Evolutionary conservation across 2,797 vertebrate genomes (phyloP), one percentile per base, ranked within the genome.

Genomic region (Characodon lateralis): DNA sequence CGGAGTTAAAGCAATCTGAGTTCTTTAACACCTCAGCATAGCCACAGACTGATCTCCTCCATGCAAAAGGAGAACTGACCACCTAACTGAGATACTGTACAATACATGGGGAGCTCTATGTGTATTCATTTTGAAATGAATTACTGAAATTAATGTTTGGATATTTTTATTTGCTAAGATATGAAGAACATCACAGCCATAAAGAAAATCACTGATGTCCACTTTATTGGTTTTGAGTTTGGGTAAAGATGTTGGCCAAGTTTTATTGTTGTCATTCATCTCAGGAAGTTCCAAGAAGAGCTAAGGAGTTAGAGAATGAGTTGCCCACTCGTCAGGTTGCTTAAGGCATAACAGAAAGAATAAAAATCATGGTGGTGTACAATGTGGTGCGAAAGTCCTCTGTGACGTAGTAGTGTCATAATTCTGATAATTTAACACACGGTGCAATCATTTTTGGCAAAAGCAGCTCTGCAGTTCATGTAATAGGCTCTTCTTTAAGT

Each of bases 261-360:
- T 84, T 83, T 83, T 79, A 80, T 72, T 73, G 77, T 85, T 72
- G 78, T 86, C 84, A 82, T 81, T 87, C 73, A 81, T 79, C 63
- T 79, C 80, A 88, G 75, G 31, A 69, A 55, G 84, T 79, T 88
- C 87, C 76, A 78, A 43, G 9, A 46, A 46, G 39, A 73, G 79
- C 84, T 78, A 78, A 69, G 43, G 72, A 83, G 72, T 79, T 48
- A 53, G 39, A 78, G 84, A 89, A 85, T 61, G 65, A 80, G 70
- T 14, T 43, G 71, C 78, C 66, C 82, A 78, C 91, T 87, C 78
- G 69, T 83, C 78, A 28, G 82, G 82, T 91, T 73, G 41, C 88
- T 91, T 92, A 92, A 93, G 92, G 91, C 91, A 91, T 92, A 87
- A 85, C 80, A 91, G 83, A 90, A 91, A 83, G 59, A 92, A 90